These are phyloP conservation scores for Luperina testacea DNA, from an alignment of 2,888 invertebrate genomes.

Conservation along the genomic window DNA sequence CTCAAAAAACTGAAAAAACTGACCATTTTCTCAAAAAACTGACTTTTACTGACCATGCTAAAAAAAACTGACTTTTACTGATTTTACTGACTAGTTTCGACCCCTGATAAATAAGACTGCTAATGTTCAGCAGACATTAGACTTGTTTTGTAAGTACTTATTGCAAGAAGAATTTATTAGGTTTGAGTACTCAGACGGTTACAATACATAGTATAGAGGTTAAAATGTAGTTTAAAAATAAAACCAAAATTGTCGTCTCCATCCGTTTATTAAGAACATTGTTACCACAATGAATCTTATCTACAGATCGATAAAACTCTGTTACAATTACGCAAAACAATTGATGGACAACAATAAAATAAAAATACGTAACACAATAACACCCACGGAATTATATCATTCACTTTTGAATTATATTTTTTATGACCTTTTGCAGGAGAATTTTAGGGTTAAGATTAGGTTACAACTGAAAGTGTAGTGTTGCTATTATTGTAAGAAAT, in stretches of 20 bases:
- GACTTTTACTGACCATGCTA: too few relatives aligned
- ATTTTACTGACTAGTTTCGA: too few relatives aligned
- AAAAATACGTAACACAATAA: constrained; percentile 78
- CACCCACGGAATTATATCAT: constrained; percentile 59
- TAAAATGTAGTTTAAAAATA: constrained; percentile 62
- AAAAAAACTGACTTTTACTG: too few relatives aligned
- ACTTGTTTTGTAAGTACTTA: not conserved
- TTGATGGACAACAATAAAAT: constrained; percentile 88
- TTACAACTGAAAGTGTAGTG: constrained; percentile 49
- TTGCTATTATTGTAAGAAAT: constrained; percentile 17
- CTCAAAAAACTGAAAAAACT: too few relatives aligned
- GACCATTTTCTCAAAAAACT: too few relatives aligned
- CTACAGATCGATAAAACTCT: constrained; percentile 88
- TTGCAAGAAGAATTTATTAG: not conserved
- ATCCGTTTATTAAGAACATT: constrained; percentile 89
- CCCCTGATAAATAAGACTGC: too few relatives aligned
- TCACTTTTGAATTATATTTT: constrained; percentile 33
- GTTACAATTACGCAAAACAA: constrained; percentile 86
- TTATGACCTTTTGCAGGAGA: constrained; percentile 31
- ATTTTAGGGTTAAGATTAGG: constrained; percentile 1
- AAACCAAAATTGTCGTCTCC: constrained; percentile 73
- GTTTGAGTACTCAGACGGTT: not conserved
- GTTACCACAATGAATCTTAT: constrained; percentile 82
- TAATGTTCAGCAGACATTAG: not conserved
- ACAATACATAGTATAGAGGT: not conserved